These are phyloP conservation scores for Panopea generosa DNA, from an alignment of 2,888 invertebrate species.

Conservation along the genomic window DNA sequence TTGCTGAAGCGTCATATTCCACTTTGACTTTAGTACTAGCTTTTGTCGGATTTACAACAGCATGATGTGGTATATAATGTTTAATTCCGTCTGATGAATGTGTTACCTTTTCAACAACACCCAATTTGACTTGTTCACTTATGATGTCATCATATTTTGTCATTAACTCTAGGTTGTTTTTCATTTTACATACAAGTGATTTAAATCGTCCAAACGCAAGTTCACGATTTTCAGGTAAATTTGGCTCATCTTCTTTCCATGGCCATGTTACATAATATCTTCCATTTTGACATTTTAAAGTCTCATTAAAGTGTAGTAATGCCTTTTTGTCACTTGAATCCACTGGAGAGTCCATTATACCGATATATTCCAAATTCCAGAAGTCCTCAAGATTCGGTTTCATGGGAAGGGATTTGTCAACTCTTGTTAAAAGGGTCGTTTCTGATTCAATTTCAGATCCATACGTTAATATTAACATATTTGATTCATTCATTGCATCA, in stretches of 20 bases:
- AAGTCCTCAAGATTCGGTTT: slow-evolving; percentile 14
- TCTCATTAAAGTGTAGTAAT: slow-evolving; percentile 24
- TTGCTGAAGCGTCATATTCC: slow-evolving; percentile 25
- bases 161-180: slow-evolving; percentile 20
- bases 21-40: slow-evolving; percentile 23
- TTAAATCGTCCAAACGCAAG: slow-evolving; percentile 21
- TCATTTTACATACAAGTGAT: slow-evolving; percentile 2
- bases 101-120: slow-evolving; percentile 22
- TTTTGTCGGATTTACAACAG: slow-evolving; percentile 21
- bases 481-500: not conserved
- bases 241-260: slow-evolving; percentile 20
- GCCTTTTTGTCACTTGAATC: slow-evolving; percentile 7
- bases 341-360: slow-evolving; percentile 1
- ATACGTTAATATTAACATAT: slow-evolving; percentile 20
- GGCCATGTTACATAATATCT: slow-evolving; percentile 29
- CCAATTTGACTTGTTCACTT: slow-evolving; percentile 14
- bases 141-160: slow-evolving; percentile 18
- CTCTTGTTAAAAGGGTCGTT: not conserved
- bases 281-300: slow-evolving; percentile 2
- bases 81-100: not conserved
- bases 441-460: not conserved
- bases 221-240: slow-evolving; percentile 20
- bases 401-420: no score
- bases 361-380: slow-evolving; percentile 22
- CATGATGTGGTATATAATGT: slow-evolving; percentile 24